Conservation (phyloP, 1,140 invertebrate genomes). For the Neelides sp. region DNA sequence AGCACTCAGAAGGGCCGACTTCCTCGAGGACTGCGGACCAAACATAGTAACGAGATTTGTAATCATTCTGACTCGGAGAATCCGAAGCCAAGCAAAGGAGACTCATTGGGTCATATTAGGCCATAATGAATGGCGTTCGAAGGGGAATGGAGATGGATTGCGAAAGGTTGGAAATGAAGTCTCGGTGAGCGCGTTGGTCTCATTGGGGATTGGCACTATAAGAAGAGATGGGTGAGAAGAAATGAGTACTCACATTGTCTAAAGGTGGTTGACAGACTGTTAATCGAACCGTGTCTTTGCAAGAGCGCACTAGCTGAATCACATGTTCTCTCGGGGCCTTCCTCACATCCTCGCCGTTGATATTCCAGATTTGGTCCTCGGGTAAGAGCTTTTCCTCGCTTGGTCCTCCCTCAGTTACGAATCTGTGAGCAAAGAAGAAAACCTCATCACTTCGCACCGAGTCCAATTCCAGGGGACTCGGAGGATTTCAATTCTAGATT, state of each 20-base stretch:
- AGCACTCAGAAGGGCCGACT: constrained; percentile 71
- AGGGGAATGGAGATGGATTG: constrained; percentile 5
- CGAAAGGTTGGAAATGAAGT: neutral
- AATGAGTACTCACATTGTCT: constrained; percentile 46
- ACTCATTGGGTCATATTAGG: constrained; percentile 11
- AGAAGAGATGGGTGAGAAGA: neutral
- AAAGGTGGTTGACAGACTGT: constrained; percentile 69
- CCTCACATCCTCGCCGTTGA: constrained; percentile 80
- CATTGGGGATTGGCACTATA: neutral
- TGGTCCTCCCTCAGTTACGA: constrained; percentile 72
- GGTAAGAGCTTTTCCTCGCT: constrained; percentile 75
- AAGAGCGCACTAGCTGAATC: constrained; percentile 71
- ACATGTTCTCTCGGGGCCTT: constrained; percentile 72
- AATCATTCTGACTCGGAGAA: too few relatives aligned
- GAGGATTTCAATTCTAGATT: neutral
- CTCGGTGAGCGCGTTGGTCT: neutral
- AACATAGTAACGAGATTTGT: too few relatives aligned
- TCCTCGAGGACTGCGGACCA: constrained; percentile 46
- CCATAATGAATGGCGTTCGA: neutral
- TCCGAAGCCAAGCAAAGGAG: neutral
- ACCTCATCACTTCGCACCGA: constrained; percentile 4
- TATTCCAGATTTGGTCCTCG: constrained; percentile 74
- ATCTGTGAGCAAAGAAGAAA: constrained; percentile 36
- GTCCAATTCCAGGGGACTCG: too few relatives aligned
- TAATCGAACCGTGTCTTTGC: constrained; percentile 57